Percentiles rank a stretch among this genome's conserved stretches.
Evolutionary conservation across 2,113 vertebrate genomes (phyloP).

Genomic region (Myrmophylax atrothorax): DNA sequence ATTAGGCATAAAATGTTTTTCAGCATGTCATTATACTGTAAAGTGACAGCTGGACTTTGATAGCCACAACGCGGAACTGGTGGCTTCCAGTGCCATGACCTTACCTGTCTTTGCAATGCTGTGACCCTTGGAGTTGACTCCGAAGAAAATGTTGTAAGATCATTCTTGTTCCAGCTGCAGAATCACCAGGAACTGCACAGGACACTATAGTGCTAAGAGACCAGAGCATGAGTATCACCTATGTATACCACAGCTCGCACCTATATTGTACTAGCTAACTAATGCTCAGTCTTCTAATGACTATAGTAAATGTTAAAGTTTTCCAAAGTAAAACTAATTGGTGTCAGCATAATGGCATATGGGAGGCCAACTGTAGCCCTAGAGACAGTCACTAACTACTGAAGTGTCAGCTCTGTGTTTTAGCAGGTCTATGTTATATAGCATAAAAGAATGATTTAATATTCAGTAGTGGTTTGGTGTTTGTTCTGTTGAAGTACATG

Average conservation of each 20-base stretch:
- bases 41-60: not conserved
- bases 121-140: not conserved
- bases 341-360: not conserved
- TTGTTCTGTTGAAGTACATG: not conserved
- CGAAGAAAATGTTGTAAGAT: not conserved
- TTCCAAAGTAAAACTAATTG: not conserved
- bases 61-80: not conserved
- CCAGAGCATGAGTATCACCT: not conserved
- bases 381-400: not conserved
- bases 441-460: not conserved
- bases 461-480: not conserved
- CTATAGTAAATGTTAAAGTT: not conserved
- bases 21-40: not conserved
- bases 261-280: not conserved
- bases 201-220: not conserved
- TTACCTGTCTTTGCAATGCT: not conserved
- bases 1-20: not conserved
- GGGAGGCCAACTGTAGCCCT: not conserved
- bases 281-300: not conserved
- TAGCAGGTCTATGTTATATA: not conserved
- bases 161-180: not conserved
- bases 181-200: not conserved
- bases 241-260: not conserved
- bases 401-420: not conserved
- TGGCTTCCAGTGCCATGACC: not conserved